Base-by-base conservation (phyloP, 2,888 invertebrate species). In the Drosophila ezoana region DNA sequence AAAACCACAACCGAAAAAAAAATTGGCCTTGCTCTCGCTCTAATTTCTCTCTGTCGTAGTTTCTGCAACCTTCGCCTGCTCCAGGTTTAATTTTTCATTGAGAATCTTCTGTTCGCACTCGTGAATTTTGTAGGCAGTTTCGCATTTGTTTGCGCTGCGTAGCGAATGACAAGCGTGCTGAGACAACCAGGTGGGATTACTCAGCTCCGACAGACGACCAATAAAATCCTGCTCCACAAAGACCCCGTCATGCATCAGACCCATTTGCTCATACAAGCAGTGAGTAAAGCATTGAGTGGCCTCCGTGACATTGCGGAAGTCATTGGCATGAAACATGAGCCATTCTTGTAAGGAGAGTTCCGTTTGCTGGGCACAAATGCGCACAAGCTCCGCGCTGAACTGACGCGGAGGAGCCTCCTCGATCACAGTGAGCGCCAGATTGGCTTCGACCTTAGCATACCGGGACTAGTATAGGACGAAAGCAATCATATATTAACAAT, bases 201-300 rank as follows among this genome's bases (percentile, higher is more conserved):
- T 64, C 16, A 52, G 53, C 44, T 71, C 67, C 11, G 75, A 72
- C n/a, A 81, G 43, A 0, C 59, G 52, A 3, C 73, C 59, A 4
- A 85, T 57, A 5, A 81, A 28, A 33, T 89, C 88, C n/a, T 70
- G 72, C 5, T 87, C 73, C 41, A 85, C 79, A 44, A 87, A 89
- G 13, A 87, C 73, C 0, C 86, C 89, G 20, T 85, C 78, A 14
- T 75, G 77, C 69, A 82, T 62, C 20, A 79, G 58, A 6, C 85
- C 87, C 85, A 87, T 65, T 14, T 87, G 81, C 61, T 89, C 82
- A 35, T 83, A 89, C 28, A 87, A 72, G 14, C 85, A 89, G 23
- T 89, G 83, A 5, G 79, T 79, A 33, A 87, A 85, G 60, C 87
- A 87, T 45, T 85, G 79, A 8, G 75, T 72, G 11, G 79, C 59